A percentile compares a stretch with the other conserved stretches of the same genome.
Conservation (phyloP, 2,113 vertebrate species). For the Haplotaxodon microlepis region DNA sequence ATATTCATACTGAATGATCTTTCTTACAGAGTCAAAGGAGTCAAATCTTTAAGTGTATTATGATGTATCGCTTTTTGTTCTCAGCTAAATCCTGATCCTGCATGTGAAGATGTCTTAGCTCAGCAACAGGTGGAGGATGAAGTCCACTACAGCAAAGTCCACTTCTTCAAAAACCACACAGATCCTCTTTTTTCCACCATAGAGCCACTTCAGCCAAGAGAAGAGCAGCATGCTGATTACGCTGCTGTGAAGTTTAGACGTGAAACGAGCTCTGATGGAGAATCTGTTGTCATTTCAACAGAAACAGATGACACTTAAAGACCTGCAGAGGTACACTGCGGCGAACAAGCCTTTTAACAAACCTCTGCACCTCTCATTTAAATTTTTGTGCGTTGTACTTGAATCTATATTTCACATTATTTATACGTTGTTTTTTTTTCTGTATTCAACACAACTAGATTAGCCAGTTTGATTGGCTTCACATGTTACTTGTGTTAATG, state of each 20-base stretch:
- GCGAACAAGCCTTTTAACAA: neutral
- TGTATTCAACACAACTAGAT: neutral
- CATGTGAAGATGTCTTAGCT: no score
- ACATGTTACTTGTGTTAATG: neutral
- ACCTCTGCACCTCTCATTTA: neutral
- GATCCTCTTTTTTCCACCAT: neutral
- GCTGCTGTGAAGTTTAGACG: neutral
- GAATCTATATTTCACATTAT: neutral
- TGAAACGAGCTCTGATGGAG: rapidly evolving
- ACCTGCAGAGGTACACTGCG: rapidly evolving
- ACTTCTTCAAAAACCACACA: no score
- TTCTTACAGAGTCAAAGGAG: no score
- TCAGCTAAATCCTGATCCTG: no score
- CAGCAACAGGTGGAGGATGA: no score
- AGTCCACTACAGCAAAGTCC: neutral
- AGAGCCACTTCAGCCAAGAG: neutral
- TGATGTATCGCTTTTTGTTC: no score
- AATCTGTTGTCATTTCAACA: neutral
- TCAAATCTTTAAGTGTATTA: no score
- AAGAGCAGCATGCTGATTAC: neutral
- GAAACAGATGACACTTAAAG: neutral
- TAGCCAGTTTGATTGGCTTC: neutral
- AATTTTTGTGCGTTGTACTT: rapidly evolving
- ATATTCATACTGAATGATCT: no score
- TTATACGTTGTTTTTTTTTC: neutral